Percentiles rank a stretch among this genome's conserved stretches.
These are phyloP conservation scores for Drosophila vallismaia DNA, from an alignment of 2,888 invertebrate species.

Conservation along the genomic window DNA sequence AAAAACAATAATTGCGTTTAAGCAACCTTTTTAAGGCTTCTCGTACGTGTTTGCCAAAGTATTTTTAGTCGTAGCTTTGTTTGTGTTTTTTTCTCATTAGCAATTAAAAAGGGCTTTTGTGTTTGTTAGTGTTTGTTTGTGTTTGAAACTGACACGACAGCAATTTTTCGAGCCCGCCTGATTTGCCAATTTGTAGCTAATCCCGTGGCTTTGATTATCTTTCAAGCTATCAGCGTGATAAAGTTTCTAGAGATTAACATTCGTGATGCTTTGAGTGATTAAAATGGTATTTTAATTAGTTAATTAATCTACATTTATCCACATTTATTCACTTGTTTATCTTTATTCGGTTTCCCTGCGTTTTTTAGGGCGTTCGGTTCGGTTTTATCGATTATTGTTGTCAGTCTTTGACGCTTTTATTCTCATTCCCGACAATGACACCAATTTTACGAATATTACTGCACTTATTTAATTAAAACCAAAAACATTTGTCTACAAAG, in stretches of 20 bases:
- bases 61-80: slow-evolving; percentile 68
- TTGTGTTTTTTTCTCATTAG: slow-evolving; percentile 51
- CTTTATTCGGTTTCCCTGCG: slow-evolving; percentile 2
- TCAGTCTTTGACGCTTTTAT: background rate
- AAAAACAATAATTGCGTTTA: slow-evolving; percentile 62
- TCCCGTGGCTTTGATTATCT: slow-evolving; percentile 1
- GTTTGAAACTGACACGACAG: slow-evolving; percentile 52
- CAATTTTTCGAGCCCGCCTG: slow-evolving; percentile 27
- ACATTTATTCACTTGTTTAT: background rate
- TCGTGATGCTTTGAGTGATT: background rate
- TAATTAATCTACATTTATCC: background rate
- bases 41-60: slow-evolving; percentile 62
- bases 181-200: slow-evolving; percentile 7
- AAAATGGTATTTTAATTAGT: background rate
- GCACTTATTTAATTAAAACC: slow-evolving; percentile 34
- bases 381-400: slow-evolving; percentile 20
- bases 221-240: slow-evolving; percentile 8
- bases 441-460: slow-evolving; percentile 15
- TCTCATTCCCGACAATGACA: slow-evolving; percentile 10
- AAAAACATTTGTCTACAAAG: slow-evolving; percentile 8
- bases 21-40: slow-evolving; percentile 70
- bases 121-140: slow-evolving; percentile 18
- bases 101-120: slow-evolving; percentile 46
- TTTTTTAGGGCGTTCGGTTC: slow-evolving; percentile 37
- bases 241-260: background rate